Evolutionary conservation across 2,113 vertebrate genomes (phyloP).

Genomic region (Pelecanus crispus): DNA sequence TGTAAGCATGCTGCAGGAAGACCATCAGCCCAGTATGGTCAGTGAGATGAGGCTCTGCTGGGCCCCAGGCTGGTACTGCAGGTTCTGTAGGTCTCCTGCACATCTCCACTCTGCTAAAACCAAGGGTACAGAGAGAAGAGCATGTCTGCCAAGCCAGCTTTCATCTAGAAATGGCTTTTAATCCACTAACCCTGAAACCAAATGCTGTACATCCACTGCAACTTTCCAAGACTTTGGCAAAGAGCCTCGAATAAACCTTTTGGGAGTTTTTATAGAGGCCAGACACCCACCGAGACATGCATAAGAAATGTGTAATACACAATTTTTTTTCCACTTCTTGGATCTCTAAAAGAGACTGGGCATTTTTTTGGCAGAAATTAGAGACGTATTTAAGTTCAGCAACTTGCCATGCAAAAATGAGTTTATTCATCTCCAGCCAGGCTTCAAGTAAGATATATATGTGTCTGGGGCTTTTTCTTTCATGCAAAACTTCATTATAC

Average conservation of each 20-base stretch:
- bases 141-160: neutral
- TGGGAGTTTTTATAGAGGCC: neutral
- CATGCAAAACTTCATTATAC: neutral
- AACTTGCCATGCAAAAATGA: constrained; percentile 1
- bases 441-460: constrained; percentile 14
- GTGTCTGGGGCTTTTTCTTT: neutral
- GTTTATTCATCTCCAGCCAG: constrained; percentile 7
- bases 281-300: constrained; percentile 12
- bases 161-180: neutral
- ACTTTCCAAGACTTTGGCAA: neutral
- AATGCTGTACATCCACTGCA: neutral
- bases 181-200: neutral
- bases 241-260: neutral
- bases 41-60: fast-evolving
- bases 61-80: neutral
- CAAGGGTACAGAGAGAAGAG: neutral
- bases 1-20: neutral
- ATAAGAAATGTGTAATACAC: neutral
- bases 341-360: neutral
- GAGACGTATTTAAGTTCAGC: neutral
- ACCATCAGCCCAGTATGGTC: neutral
- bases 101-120: neutral
- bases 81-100: neutral
- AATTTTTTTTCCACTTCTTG: neutral
- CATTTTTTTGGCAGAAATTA: constrained; percentile 30